Percentiles rank a stretch among this genome's conserved stretches.
phyloP scores from a whole-genome alignment of 2,797 vertebrate species.

The Thalassophryne amazonica region DNA sequence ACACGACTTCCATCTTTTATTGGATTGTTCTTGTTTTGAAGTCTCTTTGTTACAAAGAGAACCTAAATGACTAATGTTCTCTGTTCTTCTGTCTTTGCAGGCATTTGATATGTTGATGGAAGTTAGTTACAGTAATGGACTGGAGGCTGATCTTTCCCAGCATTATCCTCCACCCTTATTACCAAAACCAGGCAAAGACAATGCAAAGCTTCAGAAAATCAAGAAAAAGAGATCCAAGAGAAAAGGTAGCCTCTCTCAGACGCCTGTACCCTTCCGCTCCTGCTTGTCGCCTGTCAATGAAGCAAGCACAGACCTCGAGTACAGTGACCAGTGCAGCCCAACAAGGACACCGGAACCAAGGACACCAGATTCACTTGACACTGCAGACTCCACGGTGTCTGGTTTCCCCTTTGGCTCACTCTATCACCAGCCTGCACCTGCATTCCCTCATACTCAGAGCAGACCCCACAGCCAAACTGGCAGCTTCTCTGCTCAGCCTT shows the following conservation, averaged over 20 bases:
- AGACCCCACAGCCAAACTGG: slow-evolving; percentile 61
- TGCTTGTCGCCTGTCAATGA: slow-evolving; percentile 92
- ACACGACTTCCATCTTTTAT: too few relatives aligned
- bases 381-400: slow-evolving; percentile 40
- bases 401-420: slow-evolving; percentile 57
- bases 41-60: too few relatives aligned
- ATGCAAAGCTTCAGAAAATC: slow-evolving; percentile 85
- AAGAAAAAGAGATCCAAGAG: slow-evolving; percentile 87
- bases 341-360: slow-evolving; percentile 71
- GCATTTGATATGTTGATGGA: slow-evolving; percentile 83
- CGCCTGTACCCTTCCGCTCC: slow-evolving; percentile 80
- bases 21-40: too few relatives aligned
- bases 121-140: slow-evolving; percentile 63
- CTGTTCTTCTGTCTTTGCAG: slow-evolving; percentile 59
- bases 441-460: slow-evolving; percentile 62
- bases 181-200: slow-evolving; percentile 91
- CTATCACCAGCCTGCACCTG: slow-evolving; percentile 56
- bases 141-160: slow-evolving; percentile 65
- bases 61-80: slow-evolving; percentile 6
- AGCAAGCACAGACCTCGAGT: slow-evolving; percentile 86
- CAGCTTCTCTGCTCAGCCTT: slow-evolving; percentile 58
- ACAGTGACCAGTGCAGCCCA: slow-evolving; percentile 73
- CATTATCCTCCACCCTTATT: slow-evolving; percentile 83
- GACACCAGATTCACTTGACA: slow-evolving; percentile 63
- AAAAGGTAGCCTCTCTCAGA: slow-evolving; percentile 70